Base-by-base conservation (phyloP, 2,797 vertebrate genomes). In the Poeciliopsis turneri region DNA sequence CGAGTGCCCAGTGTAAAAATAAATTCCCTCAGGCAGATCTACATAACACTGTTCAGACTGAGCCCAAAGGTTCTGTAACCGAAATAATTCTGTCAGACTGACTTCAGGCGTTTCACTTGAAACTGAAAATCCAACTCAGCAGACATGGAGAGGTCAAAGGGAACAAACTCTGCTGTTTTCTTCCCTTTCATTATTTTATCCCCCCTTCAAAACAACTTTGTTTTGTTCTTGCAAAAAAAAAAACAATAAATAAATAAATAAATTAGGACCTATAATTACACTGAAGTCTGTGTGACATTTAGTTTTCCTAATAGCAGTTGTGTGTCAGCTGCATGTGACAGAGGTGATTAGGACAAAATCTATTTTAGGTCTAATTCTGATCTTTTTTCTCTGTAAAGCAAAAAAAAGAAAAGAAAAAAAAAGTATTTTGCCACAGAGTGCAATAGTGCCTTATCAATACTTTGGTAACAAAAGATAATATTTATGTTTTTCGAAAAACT, bases 21-120 rank as follows among this genome's bases (percentile, higher is more conserved):
- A 87, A 86, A 91, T 88, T 87, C 85, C 91, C 88, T 47, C 47
- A 78, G 88, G 86, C 90, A 88, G 86, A 93, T 91, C 87, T 92
- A 73, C 90, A 93, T 91, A 92, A 91, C 85, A 90, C 84, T 90
- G 87, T 90, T 91, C 51, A 36, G 85, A 91, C 91, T 88, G 85
- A 87, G 83, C 87, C 83, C 84, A 87, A 88, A 91, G 86, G 85
- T 90, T 90, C 84, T 81, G 85, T 75, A 89, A 90, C 88, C 81
- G 87, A 92, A 90, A 93, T 88, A 93, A 89, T 87, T 91, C 89
- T 90, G 88, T 89, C 92, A 90, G 81, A 72, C 74, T 78, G 82
- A 89, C 85, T 90, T 76, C 64, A 84, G 80, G 86, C 84, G 87
- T 86, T 87, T 80, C 72, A 70, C 83, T 79, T 91, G 51, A 88